Percentiles rank a stretch among this genome's conserved stretches.
These are phyloP conservation scores for Aramus guarauna DNA, from an alignment of 2,113 vertebrate genomes.

Conservation along the genomic window DNA sequence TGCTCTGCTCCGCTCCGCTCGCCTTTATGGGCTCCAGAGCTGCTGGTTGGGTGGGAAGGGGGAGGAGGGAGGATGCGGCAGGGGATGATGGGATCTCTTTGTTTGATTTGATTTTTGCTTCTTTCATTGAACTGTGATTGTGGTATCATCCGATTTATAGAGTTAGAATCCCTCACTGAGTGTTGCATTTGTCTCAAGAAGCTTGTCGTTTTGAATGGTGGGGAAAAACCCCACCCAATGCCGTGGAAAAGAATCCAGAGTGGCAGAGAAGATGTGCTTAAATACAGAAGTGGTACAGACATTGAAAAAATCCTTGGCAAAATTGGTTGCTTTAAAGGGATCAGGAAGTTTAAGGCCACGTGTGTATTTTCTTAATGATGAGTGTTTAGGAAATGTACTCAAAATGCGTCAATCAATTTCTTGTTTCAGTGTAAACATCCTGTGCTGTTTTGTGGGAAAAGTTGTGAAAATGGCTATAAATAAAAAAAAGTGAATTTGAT, in stretches of 20 bases:
- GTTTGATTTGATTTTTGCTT: conserved; percentile 61
- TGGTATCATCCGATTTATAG: conserved; percentile 12
- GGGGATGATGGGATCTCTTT: conserved; percentile 69
- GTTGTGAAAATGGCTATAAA: conserved; percentile 14
- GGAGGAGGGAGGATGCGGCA: conserved; percentile 64
- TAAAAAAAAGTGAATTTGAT: background rate
- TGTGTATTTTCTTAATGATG: conserved; percentile 37
- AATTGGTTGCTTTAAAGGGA: background rate
- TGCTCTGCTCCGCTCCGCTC: background rate
- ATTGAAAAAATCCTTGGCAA: background rate
- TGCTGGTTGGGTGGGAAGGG: conserved; percentile 46
- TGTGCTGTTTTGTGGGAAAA: background rate
- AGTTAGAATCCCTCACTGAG: background rate
- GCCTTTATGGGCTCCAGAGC: conserved; percentile 34
- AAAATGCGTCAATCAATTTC: conserved; percentile 32
- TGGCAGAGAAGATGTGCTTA: background rate
- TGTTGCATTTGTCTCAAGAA: background rate
- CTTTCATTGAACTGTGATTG: conserved; percentile 51
- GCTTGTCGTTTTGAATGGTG: background rate
- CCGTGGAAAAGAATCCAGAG: background rate
- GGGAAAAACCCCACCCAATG: fast-evolving
- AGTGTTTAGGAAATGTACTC: conserved; percentile 5
- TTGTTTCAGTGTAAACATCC: conserved; percentile 5
- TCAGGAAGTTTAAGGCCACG: background rate
- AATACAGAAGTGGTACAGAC: background rate